A percentile compares a stretch with the other conserved stretches of the same genome.
Conservation (phyloP, 1,140 invertebrate genomes). For the Gryon sp. region DNA sequence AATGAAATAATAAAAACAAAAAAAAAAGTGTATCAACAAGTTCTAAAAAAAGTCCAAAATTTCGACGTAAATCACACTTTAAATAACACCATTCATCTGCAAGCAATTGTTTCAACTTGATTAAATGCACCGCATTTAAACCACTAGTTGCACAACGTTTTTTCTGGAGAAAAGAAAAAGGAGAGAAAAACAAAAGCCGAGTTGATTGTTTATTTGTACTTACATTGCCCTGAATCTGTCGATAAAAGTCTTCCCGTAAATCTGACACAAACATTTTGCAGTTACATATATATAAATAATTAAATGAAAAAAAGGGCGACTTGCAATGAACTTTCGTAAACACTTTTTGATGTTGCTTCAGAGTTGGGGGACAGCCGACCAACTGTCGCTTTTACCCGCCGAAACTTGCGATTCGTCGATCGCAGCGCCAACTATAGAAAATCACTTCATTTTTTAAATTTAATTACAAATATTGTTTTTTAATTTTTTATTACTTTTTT, state of each 20-base stretch:
- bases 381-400: neutral
- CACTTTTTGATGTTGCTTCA: neutral
- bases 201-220: too few relatives aligned
- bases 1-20: neutral
- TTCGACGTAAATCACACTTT: too few relatives aligned
- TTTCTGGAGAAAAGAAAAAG: neutral
- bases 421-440: neutral
- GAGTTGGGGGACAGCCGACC: neutral
- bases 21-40: too few relatives aligned
- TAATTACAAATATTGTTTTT: neutral
- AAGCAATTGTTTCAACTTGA: too few relatives aligned
- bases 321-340: too few relatives aligned
- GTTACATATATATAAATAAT: neutral
- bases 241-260: neutral
- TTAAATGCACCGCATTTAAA: too few relatives aligned
- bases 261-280: neutral
- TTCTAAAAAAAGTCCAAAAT: too few relatives aligned
- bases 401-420: neutral
- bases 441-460: neutral
- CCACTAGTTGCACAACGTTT: too few relatives aligned
- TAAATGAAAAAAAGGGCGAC: too few relatives aligned
- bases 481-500: neutral
- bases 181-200: neutral
- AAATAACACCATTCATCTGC: too few relatives aligned
- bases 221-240: slow-evolving; percentile 2